Conservation (phyloP, 2,797 vertebrate genomes). For the Enoplosus armatus region DNA sequence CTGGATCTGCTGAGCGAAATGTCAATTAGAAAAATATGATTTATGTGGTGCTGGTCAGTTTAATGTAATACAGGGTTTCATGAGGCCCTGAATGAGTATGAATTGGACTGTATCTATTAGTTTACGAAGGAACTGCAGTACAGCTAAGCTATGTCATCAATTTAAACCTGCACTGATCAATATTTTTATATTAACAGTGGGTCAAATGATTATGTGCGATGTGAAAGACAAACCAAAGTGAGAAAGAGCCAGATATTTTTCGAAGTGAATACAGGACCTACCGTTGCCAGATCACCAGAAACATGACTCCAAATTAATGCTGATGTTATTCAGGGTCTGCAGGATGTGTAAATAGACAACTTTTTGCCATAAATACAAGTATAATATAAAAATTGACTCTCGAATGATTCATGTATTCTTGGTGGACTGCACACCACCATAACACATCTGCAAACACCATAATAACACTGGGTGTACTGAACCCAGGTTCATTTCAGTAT, state of each 20-base stretch:
- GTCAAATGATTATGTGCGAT: neutral
- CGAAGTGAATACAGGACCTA: neutral
- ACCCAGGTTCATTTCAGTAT: neutral
- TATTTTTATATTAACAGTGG: neutral
- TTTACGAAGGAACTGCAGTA: neutral
- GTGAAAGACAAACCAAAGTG: too few relatives aligned
- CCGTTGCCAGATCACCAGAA: neutral
- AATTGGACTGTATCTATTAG: neutral
- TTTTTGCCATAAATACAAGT: neutral
- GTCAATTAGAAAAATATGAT: slow-evolving; percentile 10
- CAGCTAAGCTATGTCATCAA: neutral
- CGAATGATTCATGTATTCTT: neutral
- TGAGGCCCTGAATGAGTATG: neutral
- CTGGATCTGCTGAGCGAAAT: slow-evolving; percentile 11
- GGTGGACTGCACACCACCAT: neutral
- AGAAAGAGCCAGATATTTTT: too few relatives aligned
- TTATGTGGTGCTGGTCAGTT: neutral
- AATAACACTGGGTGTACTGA: neutral
- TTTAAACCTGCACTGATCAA: neutral
- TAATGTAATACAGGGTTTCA: slow-evolving; percentile 1
- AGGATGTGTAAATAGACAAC: neutral
- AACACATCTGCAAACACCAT: neutral
- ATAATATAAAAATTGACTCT: neutral
- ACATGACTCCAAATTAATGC: neutral
- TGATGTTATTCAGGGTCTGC: neutral